Evolutionary conservation across 1,140 invertebrate genomes (phyloP), one percentile per base, ranked within the genome.

Genomic region (Brevipalpus yothersi): DNA sequence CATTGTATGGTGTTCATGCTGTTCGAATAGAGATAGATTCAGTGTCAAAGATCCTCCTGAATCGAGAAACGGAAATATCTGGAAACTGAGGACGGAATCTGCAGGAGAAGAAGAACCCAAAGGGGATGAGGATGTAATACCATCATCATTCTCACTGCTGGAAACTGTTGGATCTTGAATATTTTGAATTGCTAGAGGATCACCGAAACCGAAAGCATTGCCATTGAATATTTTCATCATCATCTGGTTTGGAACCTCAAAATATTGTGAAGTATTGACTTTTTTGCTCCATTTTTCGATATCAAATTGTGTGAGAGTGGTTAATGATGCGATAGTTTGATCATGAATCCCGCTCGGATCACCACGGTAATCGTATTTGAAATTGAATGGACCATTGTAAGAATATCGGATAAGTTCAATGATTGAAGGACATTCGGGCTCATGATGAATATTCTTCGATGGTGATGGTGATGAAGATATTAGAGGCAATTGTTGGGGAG

Each of bases 41-140:
- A 78, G 71, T 53, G 69, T 71, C 4, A 78, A 68, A 5, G 75
- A 77, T 59, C 76, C 77, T 40, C 77, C 77, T 56, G 76, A 73
- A 62, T 78, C 77, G 31, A 75, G 65, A 55, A 75, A 70, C 39
- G 76, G 73, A 17, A 76, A 63, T 59, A 77, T 67, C 62, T 76
- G 68, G 63, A 77, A 74, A 59, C 74, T 71, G 8, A 69, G 69
- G 58, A 76, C 69, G 19, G 75, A 68, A 31, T 60, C 59, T 53
- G 59, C 41, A 45, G 66, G 43, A 45, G 43, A 45, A 45, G 12
- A 12, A 45, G 43, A 12, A 8, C 12, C 43, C 43, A 45, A 17
- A 45, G 8, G 1, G 1, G 12, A 15, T 15, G 43, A 2, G 3
- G n/a, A 45, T 17, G 1, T 1, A 15, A 45, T 3, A 45, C n/a